These are phyloP conservation scores for Eulemur coronatus DNA, from an alignment of 2,797 vertebrate species.

Conservation along the genomic window DNA sequence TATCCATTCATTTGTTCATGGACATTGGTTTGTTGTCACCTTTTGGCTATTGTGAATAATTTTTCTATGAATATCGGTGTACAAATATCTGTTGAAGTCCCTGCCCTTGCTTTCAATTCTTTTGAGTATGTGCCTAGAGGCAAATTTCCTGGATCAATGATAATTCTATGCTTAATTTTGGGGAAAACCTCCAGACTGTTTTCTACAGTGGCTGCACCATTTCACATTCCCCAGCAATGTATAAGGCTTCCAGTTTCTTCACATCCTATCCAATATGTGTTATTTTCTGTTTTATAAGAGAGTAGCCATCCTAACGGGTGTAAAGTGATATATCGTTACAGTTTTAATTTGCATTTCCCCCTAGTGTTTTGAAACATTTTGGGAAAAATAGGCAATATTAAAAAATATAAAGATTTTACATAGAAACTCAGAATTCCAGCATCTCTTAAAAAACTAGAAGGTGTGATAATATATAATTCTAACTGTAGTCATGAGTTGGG, in stretches of 20 bases:
- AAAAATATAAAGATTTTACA: background rate
- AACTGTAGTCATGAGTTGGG: background rate
- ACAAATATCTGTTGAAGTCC: background rate
- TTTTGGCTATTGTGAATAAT: background rate
- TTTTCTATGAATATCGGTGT: background rate
- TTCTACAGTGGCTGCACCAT: background rate
- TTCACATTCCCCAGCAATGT: background rate
- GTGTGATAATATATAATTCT: background rate
- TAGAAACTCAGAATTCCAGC: background rate
- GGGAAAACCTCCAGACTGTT: background rate
- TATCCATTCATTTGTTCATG: background rate
- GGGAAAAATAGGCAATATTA: background rate
- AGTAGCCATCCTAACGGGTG: background rate
- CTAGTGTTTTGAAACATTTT: background rate
- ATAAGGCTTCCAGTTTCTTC: background rate
- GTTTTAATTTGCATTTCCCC: background rate
- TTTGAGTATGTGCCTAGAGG: background rate
- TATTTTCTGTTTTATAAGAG: background rate
- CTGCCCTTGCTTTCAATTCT: background rate
- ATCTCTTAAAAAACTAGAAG: background rate
- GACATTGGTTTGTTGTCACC: background rate
- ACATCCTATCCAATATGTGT: background rate
- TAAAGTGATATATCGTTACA: background rate
- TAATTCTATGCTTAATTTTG: background rate
- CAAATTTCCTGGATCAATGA: background rate